A percentile compares a stretch with the other conserved stretches of the same genome.
Evolutionary conservation across 2,113 vertebrate species (phyloP).

Genomic region (Pelodiscus sinensis): DNA sequence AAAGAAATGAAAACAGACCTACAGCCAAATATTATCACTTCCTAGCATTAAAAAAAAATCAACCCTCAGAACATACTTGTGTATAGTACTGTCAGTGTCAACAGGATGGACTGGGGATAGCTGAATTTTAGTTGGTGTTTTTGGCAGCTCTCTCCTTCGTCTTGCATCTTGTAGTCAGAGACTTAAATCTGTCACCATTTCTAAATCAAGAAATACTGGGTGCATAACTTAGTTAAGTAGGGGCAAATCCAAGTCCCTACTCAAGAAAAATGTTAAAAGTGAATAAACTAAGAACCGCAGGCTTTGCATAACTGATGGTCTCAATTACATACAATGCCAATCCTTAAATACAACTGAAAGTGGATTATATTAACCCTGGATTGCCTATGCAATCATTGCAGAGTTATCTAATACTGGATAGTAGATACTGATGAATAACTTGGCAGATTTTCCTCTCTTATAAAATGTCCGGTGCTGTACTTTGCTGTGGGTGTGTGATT

Average conservation of each 20-base stretch:
- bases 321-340: background rate
- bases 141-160: background rate
- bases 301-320: accelerated
- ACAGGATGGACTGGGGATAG: background rate
- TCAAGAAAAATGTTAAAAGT: background rate
- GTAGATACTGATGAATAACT: background rate
- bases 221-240: background rate
- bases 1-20: background rate
- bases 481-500: background rate
- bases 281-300: background rate
- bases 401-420: background rate
- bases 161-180: background rate
- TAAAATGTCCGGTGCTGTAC: background rate
- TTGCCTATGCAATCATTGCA: background rate
- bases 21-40: background rate
- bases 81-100: background rate
- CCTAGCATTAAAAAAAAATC: background rate
- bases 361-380: accelerated
- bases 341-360: background rate
- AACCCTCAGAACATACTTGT: background rate
- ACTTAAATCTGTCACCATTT: background rate
- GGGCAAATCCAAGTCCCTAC: background rate
- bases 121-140: background rate
- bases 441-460: background rate
- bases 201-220: background rate